A percentile compares a stretch with the other conserved stretches of the same genome.
These are phyloP conservation scores for Clarias macrocephalus DNA, from an alignment of 2,113 vertebrate genomes.

Conservation along the genomic window DNA sequence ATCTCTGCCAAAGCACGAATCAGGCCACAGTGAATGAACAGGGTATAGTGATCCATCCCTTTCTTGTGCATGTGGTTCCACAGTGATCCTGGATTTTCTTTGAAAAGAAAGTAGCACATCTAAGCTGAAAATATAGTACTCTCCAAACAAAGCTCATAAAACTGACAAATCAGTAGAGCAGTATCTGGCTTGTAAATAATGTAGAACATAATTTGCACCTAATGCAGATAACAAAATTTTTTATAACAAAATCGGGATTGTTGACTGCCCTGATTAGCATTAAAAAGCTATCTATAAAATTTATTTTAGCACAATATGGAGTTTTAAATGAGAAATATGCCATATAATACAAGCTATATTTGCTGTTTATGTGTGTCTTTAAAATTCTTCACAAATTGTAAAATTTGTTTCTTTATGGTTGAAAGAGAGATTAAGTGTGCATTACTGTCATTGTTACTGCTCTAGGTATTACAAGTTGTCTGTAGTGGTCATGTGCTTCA, in stretches of 20 bases:
- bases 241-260: background rate
- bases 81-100: constrained; percentile 42
- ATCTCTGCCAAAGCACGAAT: constrained; percentile 31
- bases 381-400: background rate
- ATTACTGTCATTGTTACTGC: constrained; percentile 27
- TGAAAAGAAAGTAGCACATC: constrained; percentile 40
- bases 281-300: background rate
- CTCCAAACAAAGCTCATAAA: constrained; percentile 23
- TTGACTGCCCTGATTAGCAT: background rate
- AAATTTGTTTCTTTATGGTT: background rate
- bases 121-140: constrained; percentile 18
- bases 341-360: background rate
- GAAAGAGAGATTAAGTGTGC: background rate
- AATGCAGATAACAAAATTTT: background rate
- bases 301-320: background rate
- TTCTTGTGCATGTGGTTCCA: constrained; percentile 47
- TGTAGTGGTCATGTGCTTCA: constrained; percentile 83
- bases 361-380: background rate
- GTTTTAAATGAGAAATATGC: background rate
- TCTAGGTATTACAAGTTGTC: constrained; percentile 82
- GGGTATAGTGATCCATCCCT: constrained; percentile 36
- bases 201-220: background rate
- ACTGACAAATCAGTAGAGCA: constrained; percentile 13
- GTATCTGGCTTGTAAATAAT: constrained; percentile 9
- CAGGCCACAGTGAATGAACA: background rate